phyloP scores from a whole-genome alignment of 2,888 invertebrate species.

The Anagyrus pseudococci region DNA sequence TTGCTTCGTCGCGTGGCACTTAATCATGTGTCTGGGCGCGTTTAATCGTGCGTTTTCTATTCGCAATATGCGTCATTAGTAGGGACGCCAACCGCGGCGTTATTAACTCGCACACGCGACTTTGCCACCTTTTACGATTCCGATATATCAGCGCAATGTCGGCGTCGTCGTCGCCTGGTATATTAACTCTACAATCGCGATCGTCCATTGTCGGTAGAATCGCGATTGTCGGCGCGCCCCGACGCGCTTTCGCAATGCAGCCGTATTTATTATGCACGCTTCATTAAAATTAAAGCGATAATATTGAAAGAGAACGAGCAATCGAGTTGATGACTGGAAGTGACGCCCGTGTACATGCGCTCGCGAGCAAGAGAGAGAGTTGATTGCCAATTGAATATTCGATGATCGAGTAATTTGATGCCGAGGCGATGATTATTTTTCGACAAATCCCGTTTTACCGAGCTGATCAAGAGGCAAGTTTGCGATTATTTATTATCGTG shows the following conservation, averaged over 20 bases:
- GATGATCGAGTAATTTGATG: too few relatives aligned
- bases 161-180: too few relatives aligned
- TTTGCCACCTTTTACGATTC: background rate
- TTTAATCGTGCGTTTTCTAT: background rate
- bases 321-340: constrained; percentile 5
- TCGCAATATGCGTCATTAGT: too few relatives aligned
- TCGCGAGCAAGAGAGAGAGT: background rate
- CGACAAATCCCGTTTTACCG: too few relatives aligned
- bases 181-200: too few relatives aligned
- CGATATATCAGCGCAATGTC: too few relatives aligned
- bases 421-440: too few relatives aligned
- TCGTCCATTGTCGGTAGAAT: too few relatives aligned
- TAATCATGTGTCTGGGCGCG: background rate
- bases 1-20: background rate
- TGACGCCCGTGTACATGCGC: background rate
- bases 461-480: too few relatives aligned
- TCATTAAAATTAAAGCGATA: background rate
- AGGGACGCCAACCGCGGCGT: too few relatives aligned
- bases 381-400: constrained; percentile 1
- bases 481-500: too few relatives aligned
- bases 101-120: background rate
- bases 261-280: background rate
- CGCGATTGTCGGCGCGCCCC: background rate
- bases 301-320: constrained; percentile 7
- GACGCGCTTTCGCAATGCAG: background rate